Conservation (phyloP, 2,113 vertebrate genomes). For the Perca fluviatilis region DNA sequence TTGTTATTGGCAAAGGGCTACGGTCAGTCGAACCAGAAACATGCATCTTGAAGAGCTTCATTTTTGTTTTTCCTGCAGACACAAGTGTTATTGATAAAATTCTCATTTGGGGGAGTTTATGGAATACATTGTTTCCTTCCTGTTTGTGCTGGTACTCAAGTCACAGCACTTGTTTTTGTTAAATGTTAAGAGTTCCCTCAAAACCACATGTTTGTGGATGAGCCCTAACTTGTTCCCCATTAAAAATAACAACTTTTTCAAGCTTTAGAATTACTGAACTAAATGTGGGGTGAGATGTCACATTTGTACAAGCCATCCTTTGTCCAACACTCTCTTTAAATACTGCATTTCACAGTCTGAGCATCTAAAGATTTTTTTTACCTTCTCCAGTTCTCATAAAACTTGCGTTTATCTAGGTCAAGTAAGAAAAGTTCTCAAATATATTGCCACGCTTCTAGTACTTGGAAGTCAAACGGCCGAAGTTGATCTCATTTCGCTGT, state of each 20-base stretch:
- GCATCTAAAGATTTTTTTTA: slow-evolving; percentile 36
- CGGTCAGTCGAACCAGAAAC: slow-evolving; percentile 77
- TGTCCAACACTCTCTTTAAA: slow-evolving; percentile 35
- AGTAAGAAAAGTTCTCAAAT: slow-evolving; percentile 3
- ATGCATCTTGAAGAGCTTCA: slow-evolving; percentile 64
- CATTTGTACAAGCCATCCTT: slow-evolving; percentile 28
- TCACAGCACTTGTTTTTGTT: slow-evolving; percentile 76
- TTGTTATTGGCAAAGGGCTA: slow-evolving; percentile 76
- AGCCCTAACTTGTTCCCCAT: slow-evolving; percentile 64
- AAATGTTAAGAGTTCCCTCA: slow-evolving; percentile 48
- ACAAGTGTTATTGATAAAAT: slow-evolving; percentile 79
- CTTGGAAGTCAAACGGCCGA: slow-evolving; percentile 47
- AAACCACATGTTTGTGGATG: slow-evolving; percentile 73
- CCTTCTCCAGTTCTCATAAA: slow-evolving; percentile 48
- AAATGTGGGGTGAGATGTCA: slow-evolving; percentile 62
- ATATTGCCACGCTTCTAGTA: slow-evolving; percentile 34
- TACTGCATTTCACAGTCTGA: slow-evolving; percentile 39
- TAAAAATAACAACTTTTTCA: slow-evolving; percentile 62
- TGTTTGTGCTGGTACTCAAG: slow-evolving; percentile 73
- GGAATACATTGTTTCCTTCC: slow-evolving; percentile 81
- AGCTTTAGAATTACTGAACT: slow-evolving; percentile 51
- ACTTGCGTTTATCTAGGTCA: slow-evolving; percentile 38
- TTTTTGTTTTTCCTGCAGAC: slow-evolving; percentile 69
- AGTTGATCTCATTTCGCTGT: slow-evolving; percentile 57
- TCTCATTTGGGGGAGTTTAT: slow-evolving; percentile 73